Percentiles rank a stretch among this genome's conserved stretches.
Evolutionary conservation across 2,888 invertebrate species (phyloP).

Genomic region (Clistopyga incitator): DNA sequence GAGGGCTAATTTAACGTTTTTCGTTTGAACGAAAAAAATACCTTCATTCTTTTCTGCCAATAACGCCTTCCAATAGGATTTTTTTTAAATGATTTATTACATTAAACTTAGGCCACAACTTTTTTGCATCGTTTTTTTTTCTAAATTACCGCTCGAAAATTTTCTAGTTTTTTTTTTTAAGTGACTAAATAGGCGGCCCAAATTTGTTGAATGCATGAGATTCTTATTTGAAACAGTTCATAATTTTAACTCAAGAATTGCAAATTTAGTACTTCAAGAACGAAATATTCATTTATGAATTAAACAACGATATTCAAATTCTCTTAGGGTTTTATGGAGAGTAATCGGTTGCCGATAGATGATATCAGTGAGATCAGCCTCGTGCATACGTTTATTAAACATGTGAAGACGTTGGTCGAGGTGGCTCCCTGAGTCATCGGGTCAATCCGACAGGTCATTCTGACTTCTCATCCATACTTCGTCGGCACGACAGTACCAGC

Average conservation of each 20-base stretch:
- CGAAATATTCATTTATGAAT: not conserved
- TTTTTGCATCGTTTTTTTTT: no score
- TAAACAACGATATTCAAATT: conserved; percentile 5
- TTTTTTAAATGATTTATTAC: no score
- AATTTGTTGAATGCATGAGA: no score
- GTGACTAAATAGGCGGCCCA: no score
- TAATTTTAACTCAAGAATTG: not conserved
- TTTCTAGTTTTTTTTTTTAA: no score
- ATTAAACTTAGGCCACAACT: no score
- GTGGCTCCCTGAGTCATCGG: conserved; percentile 9
- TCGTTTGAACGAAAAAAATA: no score
- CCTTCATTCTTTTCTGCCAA: no score
- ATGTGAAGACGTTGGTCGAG: not conserved
- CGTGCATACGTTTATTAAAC: not conserved
- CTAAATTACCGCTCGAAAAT: no score
- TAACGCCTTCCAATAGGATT: no score
- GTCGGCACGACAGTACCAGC: conserved; percentile 2
- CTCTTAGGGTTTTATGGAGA: not conserved
- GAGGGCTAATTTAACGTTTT: no score
- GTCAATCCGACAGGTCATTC: conserved; percentile 3
- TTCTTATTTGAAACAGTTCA: no score
- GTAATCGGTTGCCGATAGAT: not conserved
- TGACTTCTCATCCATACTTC: not conserved
- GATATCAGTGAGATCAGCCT: not conserved
- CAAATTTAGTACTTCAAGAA: not conserved